Base-by-base conservation (phyloP, 2,113 vertebrate species). In the Melospiza melodia region DNA sequence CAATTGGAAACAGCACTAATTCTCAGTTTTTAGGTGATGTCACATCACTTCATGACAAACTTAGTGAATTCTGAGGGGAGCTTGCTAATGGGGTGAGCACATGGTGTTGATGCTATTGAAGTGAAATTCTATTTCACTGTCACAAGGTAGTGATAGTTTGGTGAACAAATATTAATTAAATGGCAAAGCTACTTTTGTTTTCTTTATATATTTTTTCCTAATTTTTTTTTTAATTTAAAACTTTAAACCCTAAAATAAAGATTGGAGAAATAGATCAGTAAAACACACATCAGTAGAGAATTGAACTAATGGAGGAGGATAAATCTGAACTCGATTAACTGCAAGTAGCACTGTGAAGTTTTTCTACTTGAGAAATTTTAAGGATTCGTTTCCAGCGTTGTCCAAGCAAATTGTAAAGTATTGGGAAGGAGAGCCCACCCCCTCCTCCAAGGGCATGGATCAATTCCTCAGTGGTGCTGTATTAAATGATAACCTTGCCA, bases 401-500 rank as follows among this genome's bases (percentile, higher is more conserved):
- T 72, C 86, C 80, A 73, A 80, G 90, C 51, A 93, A 96, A 92
- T 66, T 84, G 54, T 68, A 15, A 91, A 95, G 46, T 33, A 15
- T 33, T 55, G 80, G 86, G 65, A 82, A 81, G 55, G 67, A 92
- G 69, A 84, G 17, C 62, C 71, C 27, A 52, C 31, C 63, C 30
- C 43, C 46, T 43, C 22, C n/a, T 35, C 25, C 48, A 52, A 93
- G 78, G 87, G 87, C 92, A 78, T 89, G 94, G 97, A 98, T 98
- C 97, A 97, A 19, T 94, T 92, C 80, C 63, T 89, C 92, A 92
- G 85, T 76, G 77, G 84, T 3, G 31, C 88, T 92, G 37, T 86
- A 88, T 97, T 92, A 96, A 96, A 87, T 85, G 84, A 97, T 97
- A 97, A 97, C 96, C 97, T 97, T 98, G 97, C 97, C 96, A 80